phyloP scores from a whole-genome alignment of 2,888 invertebrate genomes.

The Selenia dentaria region DNA sequence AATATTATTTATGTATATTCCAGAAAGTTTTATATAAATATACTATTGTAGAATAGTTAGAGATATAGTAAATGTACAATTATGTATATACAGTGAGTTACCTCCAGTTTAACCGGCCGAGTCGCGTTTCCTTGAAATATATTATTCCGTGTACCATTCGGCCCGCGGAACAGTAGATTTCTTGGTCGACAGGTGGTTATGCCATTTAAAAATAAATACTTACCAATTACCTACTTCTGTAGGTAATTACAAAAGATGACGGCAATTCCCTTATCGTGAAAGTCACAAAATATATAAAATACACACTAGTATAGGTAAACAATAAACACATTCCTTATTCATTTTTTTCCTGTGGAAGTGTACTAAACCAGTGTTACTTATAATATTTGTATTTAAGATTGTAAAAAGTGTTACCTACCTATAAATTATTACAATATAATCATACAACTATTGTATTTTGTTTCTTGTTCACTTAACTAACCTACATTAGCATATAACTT shows the following conservation, averaged over 20 bases:
- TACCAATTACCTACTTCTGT: too few species aligned
- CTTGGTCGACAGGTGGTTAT: too few species aligned
- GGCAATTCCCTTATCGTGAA: too few species aligned
- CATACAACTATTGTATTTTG: constrained; percentile 30
- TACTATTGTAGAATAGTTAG: constrained; percentile 42
- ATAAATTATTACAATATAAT: constrained; percentile 73
- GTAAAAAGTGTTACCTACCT: constrained; percentile 67
- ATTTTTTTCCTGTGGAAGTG: too few species aligned
- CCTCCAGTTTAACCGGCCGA: constrained; percentile 27
- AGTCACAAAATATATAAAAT: too few species aligned
- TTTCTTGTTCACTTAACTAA: constrained; percentile 24
- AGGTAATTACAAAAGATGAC: too few species aligned
- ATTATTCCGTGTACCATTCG: too few species aligned
- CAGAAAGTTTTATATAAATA: constrained; percentile 63
- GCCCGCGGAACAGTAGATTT: too few species aligned
- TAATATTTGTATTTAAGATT: constrained; percentile 40
- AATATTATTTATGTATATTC: constrained; percentile 76
- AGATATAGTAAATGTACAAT: constrained; percentile 55
- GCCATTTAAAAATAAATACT: too few species aligned
- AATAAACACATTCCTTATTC: too few species aligned
- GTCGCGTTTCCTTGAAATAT: too few species aligned
- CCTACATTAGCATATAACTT: background rate
- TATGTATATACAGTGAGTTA: constrained; percentile 56
- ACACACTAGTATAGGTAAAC: too few species aligned
- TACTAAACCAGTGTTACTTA: constrained; percentile 5